Base-by-base conservation (phyloP, 2,888 invertebrate genomes). In the Molorchus minor region DNA sequence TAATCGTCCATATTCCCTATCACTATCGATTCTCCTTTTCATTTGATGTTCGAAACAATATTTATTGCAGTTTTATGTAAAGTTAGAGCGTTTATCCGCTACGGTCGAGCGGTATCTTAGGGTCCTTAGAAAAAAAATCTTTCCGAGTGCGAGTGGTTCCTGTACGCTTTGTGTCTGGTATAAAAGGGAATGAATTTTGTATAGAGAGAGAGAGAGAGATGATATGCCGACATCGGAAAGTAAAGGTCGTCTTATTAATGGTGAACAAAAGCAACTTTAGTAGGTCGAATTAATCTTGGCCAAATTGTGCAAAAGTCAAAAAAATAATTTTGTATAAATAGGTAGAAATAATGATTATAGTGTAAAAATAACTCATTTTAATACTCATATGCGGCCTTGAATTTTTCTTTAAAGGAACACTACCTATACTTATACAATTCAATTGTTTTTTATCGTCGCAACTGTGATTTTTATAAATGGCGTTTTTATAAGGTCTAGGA, bases 1-100 rank as follows among this genome's bases (percentile, higher is more conserved):
- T n/a, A n/a, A n/a, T n/a, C n/a, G n/a, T n/a, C n/a, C n/a, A n/a
- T n/a, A n/a, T n/a, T n/a, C n/a, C n/a, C n/a, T n/a, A n/a, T 25
- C 25, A 8, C 25, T 25, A 25, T 33, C 12, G 33, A n/a, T 33
- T 33, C n/a, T n/a, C 33, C 33, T n/a, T 33, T 33, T 33, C 33
- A 33, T 33, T 33, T 33, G 33, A 33, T 33, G 33, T 33, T 43
- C 43, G 43, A 35, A 36, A 47, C 47, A 47, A 47, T 47, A 47
- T 47, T 47, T 47, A 47, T 47, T 15, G 35, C 12, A 35, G 19
- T 36, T 36, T 36, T 36, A 47, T 47, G 47, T 36, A 47, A 36
- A 47, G 13, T 13, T 16, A n/a, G 15, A 47, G 20, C 47, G 35
- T 47, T 47, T 47, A 47, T 47, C 35, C 20, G 36, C n/a, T n/a